Base-by-base conservation (phyloP, 1,140 invertebrate genomes). In the Orchesella cincta region DNA sequence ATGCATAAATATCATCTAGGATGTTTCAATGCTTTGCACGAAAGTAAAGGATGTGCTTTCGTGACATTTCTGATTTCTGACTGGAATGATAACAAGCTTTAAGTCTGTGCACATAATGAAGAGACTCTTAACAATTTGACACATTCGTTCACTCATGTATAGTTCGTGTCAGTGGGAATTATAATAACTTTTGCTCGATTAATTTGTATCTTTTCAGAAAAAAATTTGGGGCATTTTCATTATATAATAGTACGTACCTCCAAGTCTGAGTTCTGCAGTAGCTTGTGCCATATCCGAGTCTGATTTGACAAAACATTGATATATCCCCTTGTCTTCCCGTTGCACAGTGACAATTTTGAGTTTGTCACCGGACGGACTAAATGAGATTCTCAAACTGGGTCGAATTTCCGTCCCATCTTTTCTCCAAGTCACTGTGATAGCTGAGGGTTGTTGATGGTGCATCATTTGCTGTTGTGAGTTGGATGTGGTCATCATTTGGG, bases 321-420 rank as follows among this genome's bases (percentile, higher is more conserved):
- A 95, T 92, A 95, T 94, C 77, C 93, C 93, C 79, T 92, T 87
- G 85, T 93, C 92, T 81, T 93, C 91, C 80, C 92, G 86, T 81
- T 90, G 89, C 75, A 93, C 92, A 77, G 91, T 88, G 76, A 89
- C 88, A 57, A 92, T 87, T 39, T 89, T 86, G 31, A 94, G 82
- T 52, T 89, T 88, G 82, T 93, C 91, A 29, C 87, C 88, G 87
- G 85, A 39, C 57, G 75, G 26, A 73, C 78, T 78, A 39, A 83
- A 72, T 46, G 75, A 62, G 33, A 78, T 82, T 83, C 74, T 84
- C 76, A 35, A 81, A 35, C 39, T 79, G 16, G 74, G 73, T 29
- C 79, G 74, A 0, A 88, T 62, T 16, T 83, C 80, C 26, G 76
- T 74, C 28, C 83, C 83, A 67, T 83, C 81, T 46, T 83, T 83